These are phyloP conservation scores for Sericinus montela DNA, from an alignment of 2,888 invertebrate genomes.

Conservation along the genomic window DNA sequence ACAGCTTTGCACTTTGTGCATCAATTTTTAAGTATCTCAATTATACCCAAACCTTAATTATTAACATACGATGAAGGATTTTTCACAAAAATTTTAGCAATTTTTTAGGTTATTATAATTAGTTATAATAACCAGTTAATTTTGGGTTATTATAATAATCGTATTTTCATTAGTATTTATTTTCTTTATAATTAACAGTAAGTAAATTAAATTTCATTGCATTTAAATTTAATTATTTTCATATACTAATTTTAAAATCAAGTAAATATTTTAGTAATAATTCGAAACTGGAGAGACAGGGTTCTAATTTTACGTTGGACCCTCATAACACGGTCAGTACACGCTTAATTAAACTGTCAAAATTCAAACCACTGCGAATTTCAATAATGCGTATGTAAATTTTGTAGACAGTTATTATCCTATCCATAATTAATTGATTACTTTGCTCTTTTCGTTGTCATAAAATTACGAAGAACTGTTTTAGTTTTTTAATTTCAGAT, in stretches of 20 bases:
- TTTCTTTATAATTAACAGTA: no score
- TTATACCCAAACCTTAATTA: not conserved
- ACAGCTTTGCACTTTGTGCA: constrained; percentile 5
- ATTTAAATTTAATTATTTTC: not conserved
- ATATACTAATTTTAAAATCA: not conserved
- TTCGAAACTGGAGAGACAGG: constrained; percentile 1
- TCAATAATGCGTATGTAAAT: constrained; percentile 21
- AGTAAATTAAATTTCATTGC: no score
- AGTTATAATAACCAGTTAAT: no score
- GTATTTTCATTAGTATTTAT: no score
- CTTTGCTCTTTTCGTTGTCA: no score
- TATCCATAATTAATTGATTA: not conserved
- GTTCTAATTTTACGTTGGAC: constrained; percentile 27
- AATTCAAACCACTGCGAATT: constrained; percentile 32
- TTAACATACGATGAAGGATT: not conserved
- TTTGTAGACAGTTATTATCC: constrained; percentile 1
- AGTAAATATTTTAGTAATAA: constrained; percentile 1
- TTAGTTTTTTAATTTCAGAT: no score
- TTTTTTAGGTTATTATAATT: no score
- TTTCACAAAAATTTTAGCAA: no score
- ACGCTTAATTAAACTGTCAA: constrained; percentile 52
- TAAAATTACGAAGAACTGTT: no score
- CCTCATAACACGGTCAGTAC: constrained; percentile 40
- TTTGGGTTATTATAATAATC: no score
- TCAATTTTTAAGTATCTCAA: not conserved